phyloP scores from a whole-genome alignment of 2,797 vertebrate genomes.

The Mycteria americana region DNA sequence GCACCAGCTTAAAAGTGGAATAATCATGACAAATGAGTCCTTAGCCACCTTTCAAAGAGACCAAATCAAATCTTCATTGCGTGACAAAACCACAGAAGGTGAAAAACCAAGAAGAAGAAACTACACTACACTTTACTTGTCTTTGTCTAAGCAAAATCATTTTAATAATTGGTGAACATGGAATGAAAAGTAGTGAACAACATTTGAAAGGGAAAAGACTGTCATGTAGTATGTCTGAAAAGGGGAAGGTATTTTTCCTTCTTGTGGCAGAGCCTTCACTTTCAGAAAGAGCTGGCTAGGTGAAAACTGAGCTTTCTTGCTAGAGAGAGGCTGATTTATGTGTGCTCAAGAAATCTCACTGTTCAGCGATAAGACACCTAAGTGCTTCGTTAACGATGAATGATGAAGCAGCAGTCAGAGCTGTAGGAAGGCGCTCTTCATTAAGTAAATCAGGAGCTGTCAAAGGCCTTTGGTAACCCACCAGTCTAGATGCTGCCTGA shows the following conservation, averaged over 20 bases:
- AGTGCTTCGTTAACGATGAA: constrained; percentile 9
- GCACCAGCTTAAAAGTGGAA: background rate
- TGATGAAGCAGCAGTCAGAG: background rate
- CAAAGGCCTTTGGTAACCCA: background rate
- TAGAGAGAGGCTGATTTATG: constrained; percentile 10
- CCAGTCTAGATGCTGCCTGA: background rate
- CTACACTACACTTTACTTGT: background rate
- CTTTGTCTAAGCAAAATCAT: constrained; percentile 7
- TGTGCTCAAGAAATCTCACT: background rate
- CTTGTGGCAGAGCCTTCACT: background rate
- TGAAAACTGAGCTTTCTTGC: background rate
- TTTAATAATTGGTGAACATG: background rate
- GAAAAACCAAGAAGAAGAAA: background rate
- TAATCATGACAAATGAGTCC: constrained; percentile 7
- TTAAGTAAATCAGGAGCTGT: background rate
- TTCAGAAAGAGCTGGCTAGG: background rate
- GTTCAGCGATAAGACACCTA: background rate
- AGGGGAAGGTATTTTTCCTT: background rate
- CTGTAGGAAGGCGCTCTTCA: background rate
- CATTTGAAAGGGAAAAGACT: background rate
- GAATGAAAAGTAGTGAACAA: background rate
- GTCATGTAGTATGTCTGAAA: background rate
- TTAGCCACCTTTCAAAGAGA: background rate
- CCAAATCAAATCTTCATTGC: background rate
- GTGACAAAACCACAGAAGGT: background rate